Percentiles rank a stretch among this genome's conserved stretches.
These are phyloP conservation scores for Dioctria rufipes DNA, from an alignment of 2,888 invertebrate species.

Conservation along the genomic window DNA sequence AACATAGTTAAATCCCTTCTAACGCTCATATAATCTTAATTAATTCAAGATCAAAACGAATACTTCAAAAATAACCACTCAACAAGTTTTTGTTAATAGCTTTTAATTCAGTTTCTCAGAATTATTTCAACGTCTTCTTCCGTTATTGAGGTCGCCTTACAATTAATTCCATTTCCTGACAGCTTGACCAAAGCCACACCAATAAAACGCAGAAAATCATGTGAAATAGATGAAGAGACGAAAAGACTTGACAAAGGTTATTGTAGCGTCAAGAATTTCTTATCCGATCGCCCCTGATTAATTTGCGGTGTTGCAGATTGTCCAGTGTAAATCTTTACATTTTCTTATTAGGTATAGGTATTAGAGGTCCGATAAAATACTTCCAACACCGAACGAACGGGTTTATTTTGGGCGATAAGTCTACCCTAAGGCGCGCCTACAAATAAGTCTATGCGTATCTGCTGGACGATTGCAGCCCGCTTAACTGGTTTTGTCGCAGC, in stretches of 20 bases:
- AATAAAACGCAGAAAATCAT: conserved; percentile 17
- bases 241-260: conserved; percentile 35
- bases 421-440: conserved; percentile 32
- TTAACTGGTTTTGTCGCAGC: conserved; percentile 35
- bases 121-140: neutral
- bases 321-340: neutral
- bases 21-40: no score
- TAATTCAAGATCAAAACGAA: no score
- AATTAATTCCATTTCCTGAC: conserved; percentile 24
- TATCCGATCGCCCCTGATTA: conserved; percentile 18
- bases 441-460: conserved; percentile 1
- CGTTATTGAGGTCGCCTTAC: conserved; percentile 17
- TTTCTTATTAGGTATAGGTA: neutral
- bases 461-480: conserved; percentile 25
- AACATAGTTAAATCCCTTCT: no score
- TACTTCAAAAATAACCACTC: no score
- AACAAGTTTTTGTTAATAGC: no score
- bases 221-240: neutral
- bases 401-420: conserved; percentile 25
- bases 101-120: neutral
- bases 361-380: conserved; percentile 22
- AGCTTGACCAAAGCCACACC: conserved; percentile 13
- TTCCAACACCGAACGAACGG: conserved; percentile 14
- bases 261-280: conserved; percentile 45
- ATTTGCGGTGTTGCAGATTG: conserved; percentile 24